These are phyloP conservation scores for Macrobrachium nipponense DNA, from an alignment of 1,140 invertebrate species.

Conservation along the genomic window DNA sequence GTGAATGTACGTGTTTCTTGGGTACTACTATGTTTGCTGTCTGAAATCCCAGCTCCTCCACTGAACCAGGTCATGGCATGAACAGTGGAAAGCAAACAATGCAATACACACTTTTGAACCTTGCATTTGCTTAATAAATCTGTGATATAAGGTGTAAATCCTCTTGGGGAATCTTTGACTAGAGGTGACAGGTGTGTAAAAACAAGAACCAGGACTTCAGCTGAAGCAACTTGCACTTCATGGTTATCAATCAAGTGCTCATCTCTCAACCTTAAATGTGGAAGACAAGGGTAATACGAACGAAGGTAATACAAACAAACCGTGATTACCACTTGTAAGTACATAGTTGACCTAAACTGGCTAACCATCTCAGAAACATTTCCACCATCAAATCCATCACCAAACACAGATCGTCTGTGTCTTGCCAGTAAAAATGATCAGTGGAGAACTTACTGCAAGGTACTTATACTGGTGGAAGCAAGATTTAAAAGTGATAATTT, in stretches of 20 bases:
- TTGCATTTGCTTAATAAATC: slow-evolving; percentile 86
- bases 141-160: slow-evolving; percentile 84
- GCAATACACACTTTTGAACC: slow-evolving; percentile 88
- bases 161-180: slow-evolving; percentile 84
- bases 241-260: slow-evolving; percentile 83
- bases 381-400: slow-evolving; percentile 82
- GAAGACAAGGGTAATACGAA: slow-evolving; percentile 83
- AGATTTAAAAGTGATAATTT: slow-evolving; percentile 56
- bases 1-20: slow-evolving; percentile 76
- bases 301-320: slow-evolving; percentile 84
- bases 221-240: slow-evolving; percentile 77
- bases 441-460: slow-evolving; percentile 41
- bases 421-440: slow-evolving; percentile 76
- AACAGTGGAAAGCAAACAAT: slow-evolving; percentile 85
- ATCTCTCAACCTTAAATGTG: slow-evolving; percentile 75
- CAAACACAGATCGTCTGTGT: slow-evolving; percentile 85
- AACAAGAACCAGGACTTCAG: slow-evolving; percentile 83
- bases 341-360: slow-evolving; percentile 80
- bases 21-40: slow-evolving; percentile 1
- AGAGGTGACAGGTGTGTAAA: slow-evolving; percentile 83
- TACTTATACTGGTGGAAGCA: slow-evolving; percentile 58
- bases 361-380: slow-evolving; percentile 71
- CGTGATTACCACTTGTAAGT: slow-evolving; percentile 84
- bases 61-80: slow-evolving; percentile 73
- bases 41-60: slow-evolving; percentile 61